A percentile compares a stretch with the other conserved stretches of the same genome.
phyloP scores from a whole-genome alignment of 23 tunicate species.

The Phallusia fumigata region DNA sequence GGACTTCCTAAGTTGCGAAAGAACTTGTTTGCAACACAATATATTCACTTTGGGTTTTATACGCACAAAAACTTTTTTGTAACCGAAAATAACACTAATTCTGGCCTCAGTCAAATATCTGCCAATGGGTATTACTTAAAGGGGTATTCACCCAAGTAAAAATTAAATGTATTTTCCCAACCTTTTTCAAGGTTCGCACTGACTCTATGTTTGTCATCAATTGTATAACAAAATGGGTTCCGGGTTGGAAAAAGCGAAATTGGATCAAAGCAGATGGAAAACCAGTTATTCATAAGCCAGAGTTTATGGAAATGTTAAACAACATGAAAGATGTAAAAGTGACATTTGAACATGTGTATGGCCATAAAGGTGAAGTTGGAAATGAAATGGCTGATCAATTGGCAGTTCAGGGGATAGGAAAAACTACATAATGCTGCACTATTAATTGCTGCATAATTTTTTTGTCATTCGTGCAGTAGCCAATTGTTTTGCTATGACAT shows the following conservation, averaged over 20 bases:
- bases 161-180: neutral
- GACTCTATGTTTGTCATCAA: slow-evolving; percentile 85
- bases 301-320: slow-evolving; percentile 54
- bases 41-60: too few relatives aligned
- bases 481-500: too few relatives aligned
- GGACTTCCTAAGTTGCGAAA: too few relatives aligned
- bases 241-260: slow-evolving; percentile 48
- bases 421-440: neutral
- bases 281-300: slow-evolving; percentile 72
- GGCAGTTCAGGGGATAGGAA: slow-evolving; percentile 69
- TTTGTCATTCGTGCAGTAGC: too few relatives aligned
- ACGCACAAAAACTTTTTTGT: too few relatives aligned
- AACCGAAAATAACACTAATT: neutral
- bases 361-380: slow-evolving; percentile 69
- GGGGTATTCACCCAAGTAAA: neutral
- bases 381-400: slow-evolving; percentile 92
- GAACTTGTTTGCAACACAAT: too few relatives aligned
- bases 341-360: slow-evolving; percentile 72
- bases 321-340: slow-evolving; percentile 70
- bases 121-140: neutral
- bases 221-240: slow-evolving; percentile 79
- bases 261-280: slow-evolving; percentile 86
- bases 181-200: slow-evolving; percentile 35
- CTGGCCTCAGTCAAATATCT: neutral
- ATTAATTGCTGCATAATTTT: too few relatives aligned